Conservation (phyloP, 2,113 vertebrate genomes). For the Coreoperca whiteheadi region DNA sequence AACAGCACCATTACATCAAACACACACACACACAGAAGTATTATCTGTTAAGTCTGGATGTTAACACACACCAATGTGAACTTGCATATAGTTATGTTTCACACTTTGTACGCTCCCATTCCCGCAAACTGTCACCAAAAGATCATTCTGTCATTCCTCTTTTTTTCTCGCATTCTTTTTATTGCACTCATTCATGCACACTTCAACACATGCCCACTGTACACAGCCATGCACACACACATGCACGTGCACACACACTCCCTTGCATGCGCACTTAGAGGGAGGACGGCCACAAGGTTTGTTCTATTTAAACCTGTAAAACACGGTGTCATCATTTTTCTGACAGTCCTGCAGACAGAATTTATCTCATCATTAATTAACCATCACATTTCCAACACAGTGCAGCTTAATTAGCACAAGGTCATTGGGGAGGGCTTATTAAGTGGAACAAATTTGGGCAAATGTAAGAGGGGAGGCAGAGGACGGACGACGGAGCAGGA, state of each 20-base stretch:
- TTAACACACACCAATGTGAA: background rate
- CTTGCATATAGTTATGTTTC: background rate
- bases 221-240: conserved; percentile 4
- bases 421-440: conserved; percentile 99
- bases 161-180: conserved; percentile 30
- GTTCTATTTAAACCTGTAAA: conserved; percentile 98
- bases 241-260: conserved; percentile 18
- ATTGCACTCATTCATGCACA: conserved; percentile 27
- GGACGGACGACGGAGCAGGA: conserved; percentile 58
- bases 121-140: conserved; percentile 19
- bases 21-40: conserved; percentile 3
- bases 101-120: conserved; percentile 9
- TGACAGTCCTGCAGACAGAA: conserved; percentile 97
- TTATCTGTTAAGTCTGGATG: background rate
- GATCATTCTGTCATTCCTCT: conserved; percentile 22
- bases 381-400: conserved; percentile 99
- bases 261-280: conserved; percentile 37
- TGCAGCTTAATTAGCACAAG: conserved; percentile 99
- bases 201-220: conserved; percentile 13
- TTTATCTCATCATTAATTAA: conserved; percentile 99
- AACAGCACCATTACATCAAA: conserved; percentile 38
- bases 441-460: conserved; percentile 99
- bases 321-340: conserved; percentile 98
- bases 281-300: conserved; percentile 90
- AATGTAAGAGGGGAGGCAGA: conserved; percentile 90